Base-by-base conservation (phyloP, 2,888 invertebrate species). In the Seira musarum region DNA sequence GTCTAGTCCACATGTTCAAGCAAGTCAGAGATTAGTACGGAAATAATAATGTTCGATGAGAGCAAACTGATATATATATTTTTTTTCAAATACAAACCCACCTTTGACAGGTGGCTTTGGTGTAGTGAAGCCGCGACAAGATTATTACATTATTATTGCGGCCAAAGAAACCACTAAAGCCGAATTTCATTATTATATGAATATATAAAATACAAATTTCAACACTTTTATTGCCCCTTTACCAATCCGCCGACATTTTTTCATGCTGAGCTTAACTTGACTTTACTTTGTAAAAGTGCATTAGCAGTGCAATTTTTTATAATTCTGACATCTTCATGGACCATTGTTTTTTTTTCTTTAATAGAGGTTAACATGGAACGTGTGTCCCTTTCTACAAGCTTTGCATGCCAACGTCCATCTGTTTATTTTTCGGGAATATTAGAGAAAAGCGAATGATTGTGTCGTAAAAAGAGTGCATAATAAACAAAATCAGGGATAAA, bases 111-210 rank as follows among this genome's bases (percentile, higher is more conserved):
- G 70, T 77, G 71, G 24, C n/a, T 63, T 2, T 49, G 46, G 25
- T 61, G 21, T 22, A 30, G 57, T 57, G 53, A 30, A 57, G 69
- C 57, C 53, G 68, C 67, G 46, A 35, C 40, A 46, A 35, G 19
- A 35, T 46, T 67, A 46, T 63, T 46, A 19, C 63, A 75, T 25
- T 17, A 69, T 64, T 65, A 53, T 70, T 69, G 63, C 49, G 66
- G 61, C n/a, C n/a, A n/a, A n/a, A n/a, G 69, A 53, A 69, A 76
- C 76, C 76, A 76, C 76, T 63, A 76, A 76, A 63, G 63, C 49
- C 30, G 19, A 67, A 67, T 40, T 6, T n/a, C n/a, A n/a, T 40
- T 40, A 13, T 40, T 40, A 40, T 60, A 57, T 10, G 21, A 63
- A 66, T 60, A 60, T 35, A 66, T 60, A 71, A 72, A 78, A 67